phyloP scores from a whole-genome alignment of 1,140 invertebrate genomes.

The Brevipalpus yothersi region DNA sequence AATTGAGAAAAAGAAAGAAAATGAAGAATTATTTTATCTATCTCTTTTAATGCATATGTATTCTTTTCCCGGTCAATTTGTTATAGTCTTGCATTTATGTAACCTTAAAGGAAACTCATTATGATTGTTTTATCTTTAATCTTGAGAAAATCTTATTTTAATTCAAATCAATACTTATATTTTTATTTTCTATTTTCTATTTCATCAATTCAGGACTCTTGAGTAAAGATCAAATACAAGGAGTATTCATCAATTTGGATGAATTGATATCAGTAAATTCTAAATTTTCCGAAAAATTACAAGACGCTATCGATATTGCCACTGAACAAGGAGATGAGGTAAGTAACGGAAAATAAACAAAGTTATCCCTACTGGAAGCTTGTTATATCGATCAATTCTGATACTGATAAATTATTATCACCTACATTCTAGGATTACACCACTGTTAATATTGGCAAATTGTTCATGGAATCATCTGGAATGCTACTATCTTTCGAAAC shows the following conservation, averaged over 20 bases:
- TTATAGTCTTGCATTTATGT: too few relatives aligned
- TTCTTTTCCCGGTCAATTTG: too few relatives aligned
- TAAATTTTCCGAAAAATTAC: slow-evolving; percentile 53
- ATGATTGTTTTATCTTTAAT: background rate
- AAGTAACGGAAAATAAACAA: slow-evolving; percentile 1
- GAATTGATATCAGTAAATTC: slow-evolving; percentile 61
- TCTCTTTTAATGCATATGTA: too few relatives aligned
- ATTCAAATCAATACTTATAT: background rate
- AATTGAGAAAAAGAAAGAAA: too few relatives aligned
- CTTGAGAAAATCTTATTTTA: background rate
- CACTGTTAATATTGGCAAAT: slow-evolving; percentile 65
- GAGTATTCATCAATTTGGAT: slow-evolving; percentile 79
- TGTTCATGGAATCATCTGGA: slow-evolving; percentile 61
- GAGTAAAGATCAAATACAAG: slow-evolving; percentile 34
- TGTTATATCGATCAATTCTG: too few relatives aligned
- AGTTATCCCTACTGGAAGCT: background rate
- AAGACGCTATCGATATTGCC: slow-evolving; percentile 62
- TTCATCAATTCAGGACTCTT: slow-evolving; percentile 21
- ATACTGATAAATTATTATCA: too few relatives aligned
- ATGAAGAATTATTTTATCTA: too few relatives aligned
- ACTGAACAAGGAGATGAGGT: slow-evolving; percentile 41
- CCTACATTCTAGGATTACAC: slow-evolving; percentile 37
- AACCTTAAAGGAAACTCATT: background rate
- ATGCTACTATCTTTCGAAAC: slow-evolving; percentile 84
- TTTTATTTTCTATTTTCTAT: background rate